Base-by-base conservation (phyloP, 2,888 invertebrate species). In the Adela reaumurella region DNA sequence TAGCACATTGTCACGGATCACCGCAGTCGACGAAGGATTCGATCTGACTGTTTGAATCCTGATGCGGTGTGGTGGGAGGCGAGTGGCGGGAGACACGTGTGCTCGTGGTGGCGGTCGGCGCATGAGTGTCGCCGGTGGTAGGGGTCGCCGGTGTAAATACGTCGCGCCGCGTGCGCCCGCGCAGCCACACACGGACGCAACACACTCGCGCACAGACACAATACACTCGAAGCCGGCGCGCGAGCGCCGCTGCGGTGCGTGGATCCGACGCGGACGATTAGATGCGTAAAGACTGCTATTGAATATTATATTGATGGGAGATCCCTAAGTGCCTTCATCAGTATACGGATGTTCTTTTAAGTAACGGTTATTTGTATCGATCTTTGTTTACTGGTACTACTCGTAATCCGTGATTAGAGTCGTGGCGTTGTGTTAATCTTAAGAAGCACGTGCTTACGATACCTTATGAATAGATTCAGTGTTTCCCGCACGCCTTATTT, bases 131-230 rank as follows among this genome's bases (percentile, higher is more conserved):
- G 59, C 65, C 62, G 65, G 72, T 77, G 76, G 78, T 69, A 77
- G 77, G 73, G 76, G 76, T 70, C 71, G 69, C 67, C 68, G 69
- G 68, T 64, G 78, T 78, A 78, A 76, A 78, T 78, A 78, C 74
- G 64, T 63, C 63, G 69, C 16, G 55, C 59, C 41, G 47, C 43
- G 45, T 44, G 52, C 52, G 49, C 19, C 19, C 4, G 35, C 35
- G 35, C 35, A 65, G 64, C 64, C 55, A 66, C 74, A 72, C 71
- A 71, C 70, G 74, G 16, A 19, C 45, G 16, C 45, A 14, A 11
- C 35, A 35, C 35, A 35, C 35, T 35, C 35, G 24, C 24, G 24
- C 24, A n/a, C 24, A 24, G 24, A 63, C 63, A 68, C 16, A 55
- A 59, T 24, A 49, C 43, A 46, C 46, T 49, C 52, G 49, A 16